A percentile compares a stretch with the other conserved stretches of the same genome.
These are phyloP conservation scores for Phthorimaea operculella DNA, from an alignment of 1,140 invertebrate species.

Conservation along the genomic window DNA sequence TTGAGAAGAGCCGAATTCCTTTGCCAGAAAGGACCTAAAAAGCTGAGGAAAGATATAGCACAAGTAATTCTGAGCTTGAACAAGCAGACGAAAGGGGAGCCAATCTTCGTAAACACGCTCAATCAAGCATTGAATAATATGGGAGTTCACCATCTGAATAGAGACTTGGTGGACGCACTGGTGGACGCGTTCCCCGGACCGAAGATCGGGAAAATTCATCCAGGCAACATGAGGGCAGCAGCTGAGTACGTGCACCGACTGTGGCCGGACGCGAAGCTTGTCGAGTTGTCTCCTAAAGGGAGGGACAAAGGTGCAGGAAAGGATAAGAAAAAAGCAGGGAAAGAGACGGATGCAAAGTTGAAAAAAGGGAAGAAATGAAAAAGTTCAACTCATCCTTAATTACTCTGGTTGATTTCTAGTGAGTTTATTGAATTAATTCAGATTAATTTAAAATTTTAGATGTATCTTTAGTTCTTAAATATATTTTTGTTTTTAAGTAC, in stretches of 20 bases:
- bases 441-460: too few relatives aligned
- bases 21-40: neutral
- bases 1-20: neutral
- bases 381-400: too few relatives aligned
- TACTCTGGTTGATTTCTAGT: too few relatives aligned
- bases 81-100: neutral
- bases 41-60: neutral
- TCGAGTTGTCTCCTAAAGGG: conserved; percentile 25
- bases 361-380: too few relatives aligned
- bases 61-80: neutral
- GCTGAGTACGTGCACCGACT: conserved; percentile 28
- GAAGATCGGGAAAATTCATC: conserved; percentile 18
- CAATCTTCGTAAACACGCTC: neutral
- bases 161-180: conserved; percentile 23
- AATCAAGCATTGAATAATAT: neutral
- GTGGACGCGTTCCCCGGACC: conserved; percentile 21
- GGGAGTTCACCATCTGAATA: conserved; percentile 17
- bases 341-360: neutral
- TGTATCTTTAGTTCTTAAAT: too few relatives aligned
- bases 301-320: conserved; percentile 8
- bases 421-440: too few relatives aligned
- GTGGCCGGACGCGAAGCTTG: conserved; percentile 37
- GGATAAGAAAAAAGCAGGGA: neutral
- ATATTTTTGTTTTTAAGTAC: too few relatives aligned
- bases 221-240: conserved; percentile 22